Percentiles rank a stretch among this genome's conserved stretches.
Conservation (phyloP, 1,140 invertebrate genomes). For the Euwallacea fornicatus region DNA sequence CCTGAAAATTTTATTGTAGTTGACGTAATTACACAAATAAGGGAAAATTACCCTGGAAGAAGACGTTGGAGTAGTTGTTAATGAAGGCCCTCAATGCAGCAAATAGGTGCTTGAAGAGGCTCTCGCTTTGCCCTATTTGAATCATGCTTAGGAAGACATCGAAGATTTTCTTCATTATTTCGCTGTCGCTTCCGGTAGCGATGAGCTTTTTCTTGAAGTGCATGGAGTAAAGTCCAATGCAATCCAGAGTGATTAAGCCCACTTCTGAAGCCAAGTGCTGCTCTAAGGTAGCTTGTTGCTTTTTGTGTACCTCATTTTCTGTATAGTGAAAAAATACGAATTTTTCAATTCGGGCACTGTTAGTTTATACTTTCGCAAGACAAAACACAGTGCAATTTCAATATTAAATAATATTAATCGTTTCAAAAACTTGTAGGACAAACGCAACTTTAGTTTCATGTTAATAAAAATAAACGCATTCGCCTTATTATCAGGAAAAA, state of each 20-base stretch:
- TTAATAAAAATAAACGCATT: neutral
- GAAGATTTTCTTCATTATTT: constrained; percentile 76
- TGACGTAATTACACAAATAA: constrained; percentile 2
- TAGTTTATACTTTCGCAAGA: neutral
- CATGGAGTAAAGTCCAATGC: constrained; percentile 80
- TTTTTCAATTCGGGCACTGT: too few relatives aligned
- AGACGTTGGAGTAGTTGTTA: constrained; percentile 81
- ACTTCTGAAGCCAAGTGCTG: constrained; percentile 90
- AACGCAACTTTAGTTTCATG: neutral
- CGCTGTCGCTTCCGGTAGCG: constrained; percentile 70
- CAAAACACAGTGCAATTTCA: too few relatives aligned
- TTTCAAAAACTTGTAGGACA: too few relatives aligned
- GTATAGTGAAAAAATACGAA: constrained; percentile 37
- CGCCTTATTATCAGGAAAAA: too few relatives aligned
- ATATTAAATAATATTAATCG: neutral
- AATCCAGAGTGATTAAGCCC: constrained; percentile 83
- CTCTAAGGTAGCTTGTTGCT: constrained; percentile 72
- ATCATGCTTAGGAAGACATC: constrained; percentile 84
- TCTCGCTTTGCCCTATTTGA: constrained; percentile 87
- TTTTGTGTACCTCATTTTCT: constrained; percentile 63
- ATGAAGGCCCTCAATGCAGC: constrained; percentile 87
- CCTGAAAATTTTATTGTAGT: constrained; percentile 57
- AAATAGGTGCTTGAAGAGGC: constrained; percentile 86
- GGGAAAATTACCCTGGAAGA: constrained; percentile 70
- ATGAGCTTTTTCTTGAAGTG: constrained; percentile 72